These are phyloP conservation scores for Epistrophe grossulariae DNA, from an alignment of 2,888 invertebrate species.

Conservation along the genomic window DNA sequence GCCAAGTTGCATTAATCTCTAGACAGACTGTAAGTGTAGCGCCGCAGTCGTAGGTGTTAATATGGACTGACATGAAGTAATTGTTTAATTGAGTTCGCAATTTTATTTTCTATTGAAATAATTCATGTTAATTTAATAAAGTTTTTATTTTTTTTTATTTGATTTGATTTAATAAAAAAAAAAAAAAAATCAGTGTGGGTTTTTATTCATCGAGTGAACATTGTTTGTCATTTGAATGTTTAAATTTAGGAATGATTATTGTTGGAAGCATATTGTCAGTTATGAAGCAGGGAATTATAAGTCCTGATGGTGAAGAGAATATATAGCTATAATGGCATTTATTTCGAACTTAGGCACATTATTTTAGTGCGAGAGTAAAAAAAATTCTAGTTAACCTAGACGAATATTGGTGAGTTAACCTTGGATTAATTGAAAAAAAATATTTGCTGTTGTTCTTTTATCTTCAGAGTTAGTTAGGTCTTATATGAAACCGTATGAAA, in stretches of 20 bases:
- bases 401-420: no score
- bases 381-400: no score
- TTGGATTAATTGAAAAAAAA: no score
- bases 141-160: not conserved
- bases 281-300: no score
- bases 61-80: conserved; percentile 69
- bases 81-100: conserved; percentile 73
- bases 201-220: not conserved
- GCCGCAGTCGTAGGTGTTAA: conserved; percentile 67
- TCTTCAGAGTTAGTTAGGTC: no score
- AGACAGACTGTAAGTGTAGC: not conserved
- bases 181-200: not conserved
- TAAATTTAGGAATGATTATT: not conserved
- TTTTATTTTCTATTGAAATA: conserved; percentile 22
- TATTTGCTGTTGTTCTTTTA: no score
- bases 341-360: no score
- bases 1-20: conserved; percentile 61
- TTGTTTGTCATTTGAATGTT: conserved; percentile 2
- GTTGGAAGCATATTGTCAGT: no score
- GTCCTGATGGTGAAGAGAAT: no score
- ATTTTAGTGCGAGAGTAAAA: no score
- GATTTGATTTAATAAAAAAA: not conserved
- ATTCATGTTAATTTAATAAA: conserved; percentile 25
- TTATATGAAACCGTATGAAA: no score
- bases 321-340: no score